Percentiles rank a stretch among this genome's conserved stretches.
phyloP scores from a whole-genome alignment of 2,113 vertebrate genomes.

The Dipodomys ordii region DNA sequence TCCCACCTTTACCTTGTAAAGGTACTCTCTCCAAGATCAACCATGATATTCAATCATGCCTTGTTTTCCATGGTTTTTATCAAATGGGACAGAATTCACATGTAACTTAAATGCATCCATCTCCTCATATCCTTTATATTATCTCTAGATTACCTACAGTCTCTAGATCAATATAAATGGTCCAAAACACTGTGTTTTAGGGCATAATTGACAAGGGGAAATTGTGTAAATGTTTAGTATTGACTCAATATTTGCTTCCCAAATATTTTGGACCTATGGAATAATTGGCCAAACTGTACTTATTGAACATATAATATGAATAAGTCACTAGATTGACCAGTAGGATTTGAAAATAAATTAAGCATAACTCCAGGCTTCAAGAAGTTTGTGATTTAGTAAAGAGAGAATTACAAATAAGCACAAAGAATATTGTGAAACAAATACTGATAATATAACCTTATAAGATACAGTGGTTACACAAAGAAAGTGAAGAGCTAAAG shows the following conservation, averaged over 20 bases:
- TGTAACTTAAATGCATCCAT: neutral
- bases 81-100: neutral
- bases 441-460: neutral
- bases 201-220: neutral
- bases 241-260: neutral
- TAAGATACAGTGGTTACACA: neutral
- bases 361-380: neutral
- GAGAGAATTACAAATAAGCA: neutral
- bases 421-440: neutral
- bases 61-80: neutral
- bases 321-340: neutral
- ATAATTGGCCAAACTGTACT: neutral
- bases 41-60: neutral
- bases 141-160: neutral
- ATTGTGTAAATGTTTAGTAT: neutral
- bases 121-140: neutral
- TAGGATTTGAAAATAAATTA: constrained; percentile 29
- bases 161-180: neutral
- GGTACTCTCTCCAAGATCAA: neutral
- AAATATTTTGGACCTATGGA: neutral
- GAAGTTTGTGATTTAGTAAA: neutral
- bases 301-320: neutral
- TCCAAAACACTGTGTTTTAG: neutral
- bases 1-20: neutral
- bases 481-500: neutral